Base-by-base conservation (phyloP, 2,797 vertebrate species). In the Glyptemys insculpta region DNA sequence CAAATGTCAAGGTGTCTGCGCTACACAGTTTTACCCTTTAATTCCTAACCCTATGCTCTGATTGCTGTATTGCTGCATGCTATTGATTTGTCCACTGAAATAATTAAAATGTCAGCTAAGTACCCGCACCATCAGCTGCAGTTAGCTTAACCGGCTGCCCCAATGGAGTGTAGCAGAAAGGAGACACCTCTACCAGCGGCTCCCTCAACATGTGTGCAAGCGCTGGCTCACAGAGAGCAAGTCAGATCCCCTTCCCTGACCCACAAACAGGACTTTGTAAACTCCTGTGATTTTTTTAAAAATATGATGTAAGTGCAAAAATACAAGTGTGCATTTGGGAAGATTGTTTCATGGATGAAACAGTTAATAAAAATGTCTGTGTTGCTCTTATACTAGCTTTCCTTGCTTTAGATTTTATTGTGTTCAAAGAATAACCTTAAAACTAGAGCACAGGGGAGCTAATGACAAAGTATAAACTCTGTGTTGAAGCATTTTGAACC, bases 361-460 rank as follows among this genome's bases (percentile, higher is more conserved):
- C 7, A 94, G 87, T 91, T 94, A 96, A 94, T 92, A 91, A 92
- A 68, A 49, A 89, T 94, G 80, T 93, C 93, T 94, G 44, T 79
- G 14, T 76, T 85, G 80, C 87, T 92, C 88, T 57, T 18, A 83
- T 76, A 34, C 82, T 92, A 78, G 44, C 59, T 53, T 94, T 89
- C 47, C 50, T 93, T 89, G 62, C 80, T 90, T 85, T 62, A 86
- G 83, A 80, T 65, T 72, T 94, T 57, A 89, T 93, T 85, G 88
- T 92, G 94, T 87, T 86, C 47, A 96, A 96, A 96, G 79, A 87
- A 72, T 81, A 93, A 92, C 91, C 85, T 93, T 95, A 86, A 91
- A 94, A 95, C 41, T 47, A 89, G 83, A 80, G 74, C 0, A 0
- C 44, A 62, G 81, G 34, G 59, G 80, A 92, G 81, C 21, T 91